Evolutionary conservation across 2,797 vertebrate genomes (phyloP).

Genomic region (Cossypha heuglini): DNA sequence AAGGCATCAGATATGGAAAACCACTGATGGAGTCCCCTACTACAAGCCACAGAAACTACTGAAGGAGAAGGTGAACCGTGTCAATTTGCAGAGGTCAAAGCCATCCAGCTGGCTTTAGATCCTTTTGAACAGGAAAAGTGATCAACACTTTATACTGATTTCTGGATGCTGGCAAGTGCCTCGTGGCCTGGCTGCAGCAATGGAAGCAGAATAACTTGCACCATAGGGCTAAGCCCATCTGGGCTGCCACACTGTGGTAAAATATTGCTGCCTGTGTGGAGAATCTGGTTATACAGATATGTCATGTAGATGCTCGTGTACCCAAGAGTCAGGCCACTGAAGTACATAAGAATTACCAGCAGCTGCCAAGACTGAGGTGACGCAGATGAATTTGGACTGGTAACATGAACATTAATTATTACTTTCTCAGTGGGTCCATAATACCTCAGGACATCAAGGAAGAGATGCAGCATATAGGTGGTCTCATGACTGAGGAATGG

Average conservation of each 20-base stretch:
- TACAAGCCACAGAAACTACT: background rate
- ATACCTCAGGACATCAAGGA: fast-evolving
- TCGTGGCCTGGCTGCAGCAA: background rate
- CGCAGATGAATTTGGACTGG: background rate
- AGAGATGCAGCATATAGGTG: background rate
- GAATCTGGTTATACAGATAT: background rate
- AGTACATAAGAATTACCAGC: background rate
- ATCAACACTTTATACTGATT: background rate
- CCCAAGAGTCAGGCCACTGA: background rate
- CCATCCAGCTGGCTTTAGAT: background rate
- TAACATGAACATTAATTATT: background rate
- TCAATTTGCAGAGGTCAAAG: background rate
- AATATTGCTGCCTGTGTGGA: background rate
- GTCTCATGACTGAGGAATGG: background rate
- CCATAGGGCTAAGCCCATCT: background rate
- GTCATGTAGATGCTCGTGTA: background rate
- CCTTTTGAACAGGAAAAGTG: background rate
- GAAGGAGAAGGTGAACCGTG: fast-evolving
- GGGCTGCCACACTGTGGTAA: background rate
- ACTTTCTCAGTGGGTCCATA: background rate
- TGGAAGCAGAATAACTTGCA: background rate
- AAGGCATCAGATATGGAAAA: background rate
- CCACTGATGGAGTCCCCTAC: background rate
- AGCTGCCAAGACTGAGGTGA: background rate
- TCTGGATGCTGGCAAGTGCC: background rate